Percentiles rank a stretch among this genome's conserved stretches.
These are phyloP conservation scores for Tetraodon nigroviridis DNA, from an alignment of 2,113 vertebrate genomes.

Conservation along the genomic window DNA sequence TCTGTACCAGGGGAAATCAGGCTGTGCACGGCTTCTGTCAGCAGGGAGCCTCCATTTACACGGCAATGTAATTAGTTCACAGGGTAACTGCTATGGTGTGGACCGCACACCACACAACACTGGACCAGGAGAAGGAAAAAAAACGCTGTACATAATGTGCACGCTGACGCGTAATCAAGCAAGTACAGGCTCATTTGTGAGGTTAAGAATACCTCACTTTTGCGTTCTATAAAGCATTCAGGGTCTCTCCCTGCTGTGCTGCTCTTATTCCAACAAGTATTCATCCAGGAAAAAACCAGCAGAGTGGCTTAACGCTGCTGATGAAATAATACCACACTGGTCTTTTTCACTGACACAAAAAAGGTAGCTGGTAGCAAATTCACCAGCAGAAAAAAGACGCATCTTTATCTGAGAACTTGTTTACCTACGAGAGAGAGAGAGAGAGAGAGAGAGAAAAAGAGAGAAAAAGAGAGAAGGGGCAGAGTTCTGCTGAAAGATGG, in stretches of 20 bases:
- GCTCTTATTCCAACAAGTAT: not conserved
- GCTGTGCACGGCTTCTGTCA: slow-evolving; percentile 58
- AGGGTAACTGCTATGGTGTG: slow-evolving; percentile 58
- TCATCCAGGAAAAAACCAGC: slow-evolving; percentile 31
- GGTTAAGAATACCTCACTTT: slow-evolving; percentile 1
- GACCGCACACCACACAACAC: slow-evolving; percentile 41
- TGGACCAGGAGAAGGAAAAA: not conserved
- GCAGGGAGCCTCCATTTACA: slow-evolving; percentile 68
- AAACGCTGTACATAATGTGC: not conserved
- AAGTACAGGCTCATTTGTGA: slow-evolving; percentile 1
- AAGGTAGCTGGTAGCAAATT: slow-evolving; percentile 35
- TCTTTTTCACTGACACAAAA: slow-evolving; percentile 26
- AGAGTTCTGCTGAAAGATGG: slow-evolving; percentile 20
- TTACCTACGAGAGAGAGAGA: slow-evolving; percentile 49
- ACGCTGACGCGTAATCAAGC: slow-evolving; percentile 3
- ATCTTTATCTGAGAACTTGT: slow-evolving; percentile 60
- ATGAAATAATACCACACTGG: slow-evolving; percentile 40
- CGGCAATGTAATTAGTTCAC: slow-evolving; percentile 66
- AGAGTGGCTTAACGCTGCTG: slow-evolving; percentile 5
- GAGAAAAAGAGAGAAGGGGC: slow-evolving; percentile 40
- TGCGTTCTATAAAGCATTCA: not conserved
- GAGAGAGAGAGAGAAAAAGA: slow-evolving; percentile 36
- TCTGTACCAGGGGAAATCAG: slow-evolving; percentile 73
- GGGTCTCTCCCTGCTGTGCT: slow-evolving; percentile 8
- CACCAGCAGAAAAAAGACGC: slow-evolving; percentile 15